These are phyloP conservation scores for Bombus impatiens DNA, from an alignment of 1,140 invertebrate species.

Conservation along the genomic window DNA sequence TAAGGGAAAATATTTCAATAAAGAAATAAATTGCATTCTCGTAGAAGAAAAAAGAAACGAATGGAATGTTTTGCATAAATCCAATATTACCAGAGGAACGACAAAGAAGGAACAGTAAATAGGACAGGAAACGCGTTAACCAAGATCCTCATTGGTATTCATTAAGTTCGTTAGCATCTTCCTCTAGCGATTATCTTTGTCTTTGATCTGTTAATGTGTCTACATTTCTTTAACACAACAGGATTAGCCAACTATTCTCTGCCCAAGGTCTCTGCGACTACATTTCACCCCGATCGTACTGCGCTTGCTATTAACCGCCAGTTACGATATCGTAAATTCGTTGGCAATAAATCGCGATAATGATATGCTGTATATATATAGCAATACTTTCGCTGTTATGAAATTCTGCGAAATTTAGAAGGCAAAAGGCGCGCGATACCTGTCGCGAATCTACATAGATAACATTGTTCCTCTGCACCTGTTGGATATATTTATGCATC, in stretches of 20 bases:
- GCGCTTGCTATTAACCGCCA: not conserved
- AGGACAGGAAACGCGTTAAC: not conserved
- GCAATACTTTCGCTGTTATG: not conserved
- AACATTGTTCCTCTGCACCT: constrained; percentile 34
- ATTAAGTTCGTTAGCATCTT: not conserved
- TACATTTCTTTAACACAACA: not conserved
- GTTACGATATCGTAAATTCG: not conserved
- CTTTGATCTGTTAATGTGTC: not conserved
- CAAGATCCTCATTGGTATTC: not conserved
- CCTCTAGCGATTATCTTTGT: not conserved
- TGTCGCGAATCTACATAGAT: constrained; percentile 24
- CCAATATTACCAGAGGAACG: not conserved
- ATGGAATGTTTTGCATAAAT: not conserved
- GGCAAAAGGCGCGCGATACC: not conserved
- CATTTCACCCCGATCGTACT: not conserved
- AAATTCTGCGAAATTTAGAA: constrained; percentile 27
- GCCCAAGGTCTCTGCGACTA: not conserved
- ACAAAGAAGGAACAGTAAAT: not conserved
- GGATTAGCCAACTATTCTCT: not conserved
- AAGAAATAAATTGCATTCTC: not conserved
- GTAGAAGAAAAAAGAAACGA: not conserved
- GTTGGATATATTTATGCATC: constrained; percentile 24
- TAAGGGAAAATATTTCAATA: not conserved
- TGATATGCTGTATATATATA: not conserved
- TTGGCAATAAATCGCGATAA: not conserved